Evolutionary conservation across 2,113 vertebrate species (phyloP), one percentile per base, ranked within the genome.

Genomic region (Eptesicus fuscus): DNA sequence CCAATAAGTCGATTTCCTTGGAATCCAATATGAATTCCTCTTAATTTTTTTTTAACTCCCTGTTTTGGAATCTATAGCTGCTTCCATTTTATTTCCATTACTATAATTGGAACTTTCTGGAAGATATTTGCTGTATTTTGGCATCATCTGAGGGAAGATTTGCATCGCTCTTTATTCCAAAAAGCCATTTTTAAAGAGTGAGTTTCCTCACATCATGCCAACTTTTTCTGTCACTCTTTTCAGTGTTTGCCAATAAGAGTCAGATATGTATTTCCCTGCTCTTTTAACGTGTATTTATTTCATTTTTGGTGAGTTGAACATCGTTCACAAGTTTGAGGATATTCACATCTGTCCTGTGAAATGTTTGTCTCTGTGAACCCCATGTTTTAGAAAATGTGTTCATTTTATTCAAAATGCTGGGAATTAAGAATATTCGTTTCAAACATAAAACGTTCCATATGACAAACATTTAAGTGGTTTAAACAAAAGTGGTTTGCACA

Each of bases 101-200:
- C 56, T 67, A 40, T n/a, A 78, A 25, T 74, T 51, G 49, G 9
- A 86, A 82, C 28, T 82, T 93, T 80, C 65, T 69, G 59, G 16
- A 80, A 67, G 74, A n/a, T 90, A 89, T 65, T 37, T 79, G 44
- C 35, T 84, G 5, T 63, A 90, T 85, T 89, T 79, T 95, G 30
- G 73, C 47, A 49, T 90, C 47, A 93, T 37, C 40, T 79, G 42
- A 63, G 23, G 44, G 40, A 79, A 89, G 63, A 76, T 78, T 61
- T 70, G 23, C 35, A 53, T 4, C 18, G 53, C 4, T 85, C 69
- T 89, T 88, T 14, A 56, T 89, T 84, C 32, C 32, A 47, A n/a
- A 73, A 73, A 32, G 7, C 35, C 18, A 9, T 37, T 51, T 83
- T 84, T 89, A 83, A 82, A 74, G 40, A 89, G 59, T 59, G 30